Evolutionary conservation across 2,888 invertebrate species (phyloP), one percentile per base, ranked within the genome.

Genomic region (Ceriagrion tenellum): DNA sequence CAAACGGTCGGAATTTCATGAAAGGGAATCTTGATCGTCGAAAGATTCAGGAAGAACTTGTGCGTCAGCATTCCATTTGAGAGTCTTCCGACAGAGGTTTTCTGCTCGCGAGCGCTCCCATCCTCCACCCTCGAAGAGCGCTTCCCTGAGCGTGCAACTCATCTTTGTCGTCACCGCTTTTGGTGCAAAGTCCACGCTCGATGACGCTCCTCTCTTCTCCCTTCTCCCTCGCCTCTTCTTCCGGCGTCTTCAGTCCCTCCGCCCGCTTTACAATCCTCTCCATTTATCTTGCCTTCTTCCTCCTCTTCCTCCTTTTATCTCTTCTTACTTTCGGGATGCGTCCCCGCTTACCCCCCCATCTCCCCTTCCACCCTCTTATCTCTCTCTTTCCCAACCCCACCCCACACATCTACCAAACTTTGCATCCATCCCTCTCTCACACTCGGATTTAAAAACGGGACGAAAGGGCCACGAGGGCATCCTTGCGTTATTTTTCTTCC

Each of bases 401-500:
- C 59, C 13, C 10, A 6, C 59, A 1, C 59, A 35, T 1, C 35
- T 63, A 20, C 93, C 40, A 26, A 35, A 63, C 69, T 69, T 59
- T n/a, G 69, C 63, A 47, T 93, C 26, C 91, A 63, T 91, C 63
- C 91, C 63, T 88, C 63, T 91, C 63, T 63, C 63, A 40, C 63
- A n/a, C 56, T 35, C 81, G 81, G 81, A 30, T 35, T 81, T 81
- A 81, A 35, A 81, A 35, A 35, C 81, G 26, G 13, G 13, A 35
- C 81, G 18, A 81, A 81, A 81, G 35, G 81, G 59, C 91, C 91
- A 91, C 59, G 35, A 81, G 81, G 81, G 81, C 81, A 59, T 40
- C 91, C 59, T 91, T 91, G n/a, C 91, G n/a, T 59, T 63, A 47
- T 47, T 47, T 47, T 93, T 69, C 93, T 40, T 47, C 93, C 47